These are phyloP conservation scores for Antitype chi DNA, from an alignment of 2,888 invertebrate genomes.

Conservation along the genomic window DNA sequence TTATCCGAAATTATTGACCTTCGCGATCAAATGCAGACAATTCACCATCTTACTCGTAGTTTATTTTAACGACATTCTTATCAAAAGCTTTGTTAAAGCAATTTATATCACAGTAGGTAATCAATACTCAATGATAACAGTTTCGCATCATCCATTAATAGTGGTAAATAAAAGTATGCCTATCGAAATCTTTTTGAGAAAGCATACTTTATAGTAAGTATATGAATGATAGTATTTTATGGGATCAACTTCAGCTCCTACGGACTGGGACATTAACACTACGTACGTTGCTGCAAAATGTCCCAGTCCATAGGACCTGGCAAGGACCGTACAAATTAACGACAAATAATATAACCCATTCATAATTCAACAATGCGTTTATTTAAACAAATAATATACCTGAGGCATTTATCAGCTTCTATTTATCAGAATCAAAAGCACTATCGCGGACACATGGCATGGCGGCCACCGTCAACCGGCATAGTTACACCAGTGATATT, in stretches of 20 bases:
- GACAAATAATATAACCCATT: conserved; percentile 5
- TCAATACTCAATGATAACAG: background rate
- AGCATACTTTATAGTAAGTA: background rate
- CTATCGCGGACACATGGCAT: conserved; percentile 96
- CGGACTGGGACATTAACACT: too few relatives aligned
- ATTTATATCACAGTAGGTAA: background rate
- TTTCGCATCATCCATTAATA: background rate
- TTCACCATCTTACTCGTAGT: background rate
- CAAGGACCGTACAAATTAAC: background rate
- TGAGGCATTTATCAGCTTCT: background rate
- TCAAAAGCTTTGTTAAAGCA: background rate
- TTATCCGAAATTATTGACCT: conserved; percentile 15
- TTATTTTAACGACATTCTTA: conserved; percentile 1
- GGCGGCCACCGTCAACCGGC: conserved; percentile 97
- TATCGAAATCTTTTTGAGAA: background rate
- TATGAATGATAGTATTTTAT: background rate
- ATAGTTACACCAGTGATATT: conserved; percentile 96
- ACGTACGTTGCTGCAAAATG: too few relatives aligned
- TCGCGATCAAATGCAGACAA: conserved; percentile 17
- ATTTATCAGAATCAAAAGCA: background rate
- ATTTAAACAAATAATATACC: conserved; percentile 14
- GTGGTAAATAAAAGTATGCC: background rate
- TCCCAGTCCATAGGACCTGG: too few relatives aligned
- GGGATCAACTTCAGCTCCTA: background rate
- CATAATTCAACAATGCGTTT: conserved; percentile 18